Evolutionary conservation across 2,113 vertebrate genomes (phyloP).

Genomic region (Typhlomys cinereus): DNA sequence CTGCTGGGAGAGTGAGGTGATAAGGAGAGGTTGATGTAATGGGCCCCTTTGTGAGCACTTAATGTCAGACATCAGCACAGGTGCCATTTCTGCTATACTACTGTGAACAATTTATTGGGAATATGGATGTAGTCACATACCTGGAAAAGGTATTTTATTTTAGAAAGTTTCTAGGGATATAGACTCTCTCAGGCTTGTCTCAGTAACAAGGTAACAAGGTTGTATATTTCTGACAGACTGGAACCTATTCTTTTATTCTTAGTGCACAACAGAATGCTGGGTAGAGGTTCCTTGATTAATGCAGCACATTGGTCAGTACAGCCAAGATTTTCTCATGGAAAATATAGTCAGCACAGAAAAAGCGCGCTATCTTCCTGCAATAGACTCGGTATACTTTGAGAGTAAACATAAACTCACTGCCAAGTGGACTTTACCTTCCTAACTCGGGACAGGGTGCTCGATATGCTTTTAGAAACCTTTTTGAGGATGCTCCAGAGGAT

Average conservation of each 20-base stretch:
- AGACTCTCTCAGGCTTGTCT: neutral
- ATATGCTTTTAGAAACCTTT: no score
- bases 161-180: neutral
- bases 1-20: neutral
- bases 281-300: neutral
- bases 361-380: neutral
- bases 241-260: neutral
- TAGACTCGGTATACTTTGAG: neutral
- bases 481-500: no score
- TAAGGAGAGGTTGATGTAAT: no score
- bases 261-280: neutral
- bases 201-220: neutral
- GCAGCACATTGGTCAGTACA: neutral
- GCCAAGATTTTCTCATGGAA: neutral
- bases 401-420: neutral
- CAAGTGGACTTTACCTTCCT: conserved; percentile 3
- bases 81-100: neutral
- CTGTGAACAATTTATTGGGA: neutral
- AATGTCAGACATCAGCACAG: neutral
- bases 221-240: neutral
- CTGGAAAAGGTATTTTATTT: neutral
- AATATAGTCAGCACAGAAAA: neutral
- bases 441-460: conserved; percentile 2
- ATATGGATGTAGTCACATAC: neutral
- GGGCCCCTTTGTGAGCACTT: neutral